These are phyloP conservation scores for Drosophila nr. perissopoda DNA, from an alignment of 2,888 invertebrate species.

Conservation along the genomic window DNA sequence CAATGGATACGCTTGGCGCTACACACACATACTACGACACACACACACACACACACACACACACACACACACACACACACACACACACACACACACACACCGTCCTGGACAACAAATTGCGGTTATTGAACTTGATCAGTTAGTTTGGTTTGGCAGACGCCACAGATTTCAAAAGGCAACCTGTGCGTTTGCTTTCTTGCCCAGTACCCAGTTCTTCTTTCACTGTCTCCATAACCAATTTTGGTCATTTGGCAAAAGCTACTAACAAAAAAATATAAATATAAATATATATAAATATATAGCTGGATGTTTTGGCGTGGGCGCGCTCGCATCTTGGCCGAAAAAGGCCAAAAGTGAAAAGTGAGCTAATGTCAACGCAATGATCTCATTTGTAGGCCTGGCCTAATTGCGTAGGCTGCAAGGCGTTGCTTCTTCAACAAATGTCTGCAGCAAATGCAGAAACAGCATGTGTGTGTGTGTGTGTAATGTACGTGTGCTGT, in stretches of 20 bases:
- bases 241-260: slow-evolving; percentile 62
- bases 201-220: slow-evolving; percentile 21
- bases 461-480: not conserved
- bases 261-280: slow-evolving; percentile 10
- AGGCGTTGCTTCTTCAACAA: slow-evolving; percentile 8
- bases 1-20: slow-evolving; percentile 74
- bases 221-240: slow-evolving; percentile 58
- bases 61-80: slow-evolving; percentile 6
- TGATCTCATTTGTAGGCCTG: slow-evolving; percentile 75
- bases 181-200: slow-evolving; percentile 29
- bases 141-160: slow-evolving; percentile 44
- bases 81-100: slow-evolving; percentile 9
- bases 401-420: slow-evolving; percentile 72
- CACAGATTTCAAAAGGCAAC: slow-evolving; percentile 37
- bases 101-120: slow-evolving; percentile 69
- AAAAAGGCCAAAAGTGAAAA: slow-evolving; percentile 76
- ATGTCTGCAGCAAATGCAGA: slow-evolving; percentile 36
- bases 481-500: slow-evolving; percentile 7
- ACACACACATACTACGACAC: slow-evolving; percentile 32
- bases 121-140: slow-evolving; percentile 72
- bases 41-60: not conserved
- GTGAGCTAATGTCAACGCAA: slow-evolving; percentile 75
- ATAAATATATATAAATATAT: not conserved
- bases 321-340: slow-evolving; percentile 38
- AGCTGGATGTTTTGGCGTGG: slow-evolving; percentile 26